Evolutionary conservation across 2,888 invertebrate genomes (phyloP).

Genomic region (Luperina testacea): DNA sequence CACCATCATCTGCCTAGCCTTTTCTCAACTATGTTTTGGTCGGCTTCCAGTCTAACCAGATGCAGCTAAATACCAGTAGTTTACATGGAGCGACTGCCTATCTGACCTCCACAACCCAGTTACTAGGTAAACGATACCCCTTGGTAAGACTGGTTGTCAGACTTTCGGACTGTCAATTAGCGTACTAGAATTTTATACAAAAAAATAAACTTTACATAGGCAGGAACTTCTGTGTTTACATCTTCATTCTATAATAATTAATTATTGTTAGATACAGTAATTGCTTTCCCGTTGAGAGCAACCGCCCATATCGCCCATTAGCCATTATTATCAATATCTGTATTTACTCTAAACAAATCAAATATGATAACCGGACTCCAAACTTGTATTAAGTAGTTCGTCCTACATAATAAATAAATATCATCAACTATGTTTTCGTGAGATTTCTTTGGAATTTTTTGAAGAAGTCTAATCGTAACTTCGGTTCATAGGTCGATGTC

Average conservation of each 20-base stretch:
- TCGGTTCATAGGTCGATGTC: background rate
- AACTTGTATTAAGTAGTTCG: constrained; percentile 23
- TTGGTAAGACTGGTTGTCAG: too few relatives aligned
- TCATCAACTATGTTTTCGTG: background rate
- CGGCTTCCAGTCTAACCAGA: too few relatives aligned
- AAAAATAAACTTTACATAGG: too few relatives aligned
- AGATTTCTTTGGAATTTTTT: constrained; percentile 10
- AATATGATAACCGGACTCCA: constrained; percentile 40
- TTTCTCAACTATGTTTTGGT: too few relatives aligned
- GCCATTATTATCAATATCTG: constrained; percentile 39
- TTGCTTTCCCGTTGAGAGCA: constrained; percentile 30
- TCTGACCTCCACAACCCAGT: too few relatives aligned
- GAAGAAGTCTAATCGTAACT: background rate
- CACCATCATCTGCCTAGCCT: too few relatives aligned
- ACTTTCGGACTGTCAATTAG: too few relatives aligned
- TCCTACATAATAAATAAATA: constrained; percentile 17
- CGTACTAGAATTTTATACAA: too few relatives aligned
- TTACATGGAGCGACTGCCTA: too few relatives aligned
- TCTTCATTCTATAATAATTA: constrained; percentile 1
- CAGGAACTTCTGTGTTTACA: background rate
- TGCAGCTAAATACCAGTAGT: too few relatives aligned
- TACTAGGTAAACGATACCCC: too few relatives aligned
- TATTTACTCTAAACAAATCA: constrained; percentile 53
- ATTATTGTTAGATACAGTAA: constrained; percentile 14
- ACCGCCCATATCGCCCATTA: constrained; percentile 43